Base-by-base conservation (phyloP, 2,113 vertebrate species). In the Taxidea taxus region DNA sequence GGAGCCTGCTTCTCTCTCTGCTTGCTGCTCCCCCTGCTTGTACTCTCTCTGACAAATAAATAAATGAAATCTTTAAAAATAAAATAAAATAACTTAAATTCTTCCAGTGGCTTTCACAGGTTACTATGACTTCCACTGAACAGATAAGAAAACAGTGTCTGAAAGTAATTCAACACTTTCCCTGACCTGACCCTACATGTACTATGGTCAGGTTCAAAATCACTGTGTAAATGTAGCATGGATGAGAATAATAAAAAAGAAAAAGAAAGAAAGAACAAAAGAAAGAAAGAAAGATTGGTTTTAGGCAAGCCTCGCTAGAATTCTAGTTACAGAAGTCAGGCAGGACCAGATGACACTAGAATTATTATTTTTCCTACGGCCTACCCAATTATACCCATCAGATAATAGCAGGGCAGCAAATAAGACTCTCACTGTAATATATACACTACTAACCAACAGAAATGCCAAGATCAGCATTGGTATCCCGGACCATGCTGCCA, bases 101-200 rank as follows among this genome's bases (percentile, higher is more conserved):
- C 58, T n/a, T 92, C 88, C 64, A 84, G 25, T 82, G 54, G 39
- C 70, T 95, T 97, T 95, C 39, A 97, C 2, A 72, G 47, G 31
- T 87, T 66, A 75, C 37, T 92, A 89, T 66, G 42, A 95, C 94
- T 97, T 94, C n/a, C 62, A 98, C 51, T 64, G 87, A 93, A 77
- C 37, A 94, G 11, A 31, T 15, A 91, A 77, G 20, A 88, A 86
- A 95, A 94, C 21, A 85, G 15, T 58, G 8, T 10, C 77, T 54
- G 27, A 75, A 93, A 89, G 56, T 42, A 92, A 93, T 93, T 72
- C 74, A 96, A 82, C 9, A 93, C 5, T 87, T 66, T 92, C 39
- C 60, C 64, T 11, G 42, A 90, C 10, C 64, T 27, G 70, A 93
- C 6, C 31, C 44, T 90, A 66, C 8, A 72, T 44, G 94, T 12